Conservation (phyloP, 2,797 vertebrate genomes). For the Pygocentrus nattereri region DNA sequence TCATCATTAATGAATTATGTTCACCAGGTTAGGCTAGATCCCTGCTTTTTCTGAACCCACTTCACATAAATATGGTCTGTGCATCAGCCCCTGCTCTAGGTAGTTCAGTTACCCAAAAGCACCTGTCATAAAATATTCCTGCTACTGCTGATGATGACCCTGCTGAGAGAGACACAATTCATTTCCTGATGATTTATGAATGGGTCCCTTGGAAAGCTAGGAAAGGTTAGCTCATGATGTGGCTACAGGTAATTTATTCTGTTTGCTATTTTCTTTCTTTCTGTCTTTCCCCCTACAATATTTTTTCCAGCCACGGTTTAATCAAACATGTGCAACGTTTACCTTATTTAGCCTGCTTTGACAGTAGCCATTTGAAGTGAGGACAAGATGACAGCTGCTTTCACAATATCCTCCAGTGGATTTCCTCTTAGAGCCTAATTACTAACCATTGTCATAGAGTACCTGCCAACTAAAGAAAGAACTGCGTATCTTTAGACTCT, state of each 20-base stretch:
- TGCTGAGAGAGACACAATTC: constrained; percentile 67
- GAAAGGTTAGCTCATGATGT: constrained; percentile 70
- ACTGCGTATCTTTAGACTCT: background rate
- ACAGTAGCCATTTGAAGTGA: constrained; percentile 2
- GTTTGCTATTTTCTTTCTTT: constrained; percentile 66
- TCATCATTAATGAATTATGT: background rate
- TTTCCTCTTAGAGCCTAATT: background rate
- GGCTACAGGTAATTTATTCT: constrained; percentile 74
- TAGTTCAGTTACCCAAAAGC: background rate
- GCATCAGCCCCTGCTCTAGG: background rate
- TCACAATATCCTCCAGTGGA: background rate
- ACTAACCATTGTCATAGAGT: background rate
- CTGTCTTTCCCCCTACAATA: background rate
- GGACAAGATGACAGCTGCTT: constrained; percentile 22
- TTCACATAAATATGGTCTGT: background rate
- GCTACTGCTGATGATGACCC: constrained; percentile 29
- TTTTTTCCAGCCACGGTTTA: constrained; percentile 66
- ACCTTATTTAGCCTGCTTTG: constrained; percentile 27
- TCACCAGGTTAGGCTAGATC: background rate
- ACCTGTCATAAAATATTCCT: background rate
- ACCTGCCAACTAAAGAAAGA: background rate
- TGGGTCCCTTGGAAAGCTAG: constrained; percentile 62
- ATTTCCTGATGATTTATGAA: constrained; percentile 75
- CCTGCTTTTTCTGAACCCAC: background rate
- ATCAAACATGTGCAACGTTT: constrained; percentile 62